These are phyloP conservation scores for Lasioglossum zephyrum DNA, from an alignment of 2,888 invertebrate genomes.

Conservation along the genomic window DNA sequence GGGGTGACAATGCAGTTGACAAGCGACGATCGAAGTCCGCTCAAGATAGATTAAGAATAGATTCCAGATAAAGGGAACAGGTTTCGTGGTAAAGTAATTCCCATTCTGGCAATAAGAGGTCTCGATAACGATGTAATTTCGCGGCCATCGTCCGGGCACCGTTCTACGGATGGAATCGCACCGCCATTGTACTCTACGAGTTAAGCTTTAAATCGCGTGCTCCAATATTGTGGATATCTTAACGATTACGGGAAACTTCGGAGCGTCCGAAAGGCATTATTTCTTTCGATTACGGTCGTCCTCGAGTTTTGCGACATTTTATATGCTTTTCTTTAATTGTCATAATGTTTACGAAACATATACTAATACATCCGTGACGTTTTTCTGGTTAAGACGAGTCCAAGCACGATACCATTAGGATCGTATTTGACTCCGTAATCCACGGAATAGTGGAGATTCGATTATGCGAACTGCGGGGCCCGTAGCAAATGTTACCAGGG, in stretches of 20 bases:
- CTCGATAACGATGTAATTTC: constrained; percentile 56
- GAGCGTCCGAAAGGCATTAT: not conserved
- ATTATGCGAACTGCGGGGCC: no score
- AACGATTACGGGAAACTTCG: constrained; percentile 20
- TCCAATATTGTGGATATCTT: constrained; percentile 41
- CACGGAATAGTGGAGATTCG: no score
- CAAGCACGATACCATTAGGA: no score
- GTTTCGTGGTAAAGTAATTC: constrained; percentile 40
- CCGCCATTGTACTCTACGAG: constrained; percentile 33
- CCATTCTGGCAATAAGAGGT: constrained; percentile 34
- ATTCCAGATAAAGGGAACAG: constrained; percentile 24
- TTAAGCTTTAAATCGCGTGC: constrained; percentile 58
- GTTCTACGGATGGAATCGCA: constrained; percentile 30
- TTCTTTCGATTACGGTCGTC: not conserved
- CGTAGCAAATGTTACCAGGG: no score
- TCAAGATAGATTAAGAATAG: constrained; percentile 7
- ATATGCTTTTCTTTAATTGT: not conserved
- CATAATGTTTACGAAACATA: not conserved
- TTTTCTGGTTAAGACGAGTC: no score
- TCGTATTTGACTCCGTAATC: no score
- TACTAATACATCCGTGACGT: no score
- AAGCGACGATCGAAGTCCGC: constrained; percentile 3
- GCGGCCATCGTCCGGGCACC: constrained; percentile 22
- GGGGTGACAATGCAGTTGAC: not conserved
- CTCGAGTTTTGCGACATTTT: not conserved